Evolutionary conservation across 2,113 vertebrate genomes (phyloP), one percentile per base, ranked within the genome.

Genomic region (Mobula birostris): DNA sequence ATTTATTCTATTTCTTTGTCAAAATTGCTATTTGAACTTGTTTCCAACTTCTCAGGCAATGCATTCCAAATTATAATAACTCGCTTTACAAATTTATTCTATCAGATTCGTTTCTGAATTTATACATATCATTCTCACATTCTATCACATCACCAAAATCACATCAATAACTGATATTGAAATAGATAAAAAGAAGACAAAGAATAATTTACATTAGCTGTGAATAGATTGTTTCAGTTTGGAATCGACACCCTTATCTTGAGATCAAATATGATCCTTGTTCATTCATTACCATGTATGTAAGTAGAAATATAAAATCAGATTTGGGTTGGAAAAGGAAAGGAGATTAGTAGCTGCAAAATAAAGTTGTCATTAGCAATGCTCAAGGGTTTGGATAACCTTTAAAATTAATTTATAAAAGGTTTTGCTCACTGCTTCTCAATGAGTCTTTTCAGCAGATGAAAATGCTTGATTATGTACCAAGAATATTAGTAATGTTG

Each of bases 281-380:
- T 78, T 95, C 68, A 83, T 94, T 7, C 12, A 17, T 94, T 95
- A 94, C 79, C 74, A 66, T 95, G 93, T 63, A 94, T 76, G 94
- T 94, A 91, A 94, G 95, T 95, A 95, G 88, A 93, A 95, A 94
- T 94, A 70, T 15, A 74, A 74, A 74, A 74, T 74, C 76, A 95
- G 94, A 95, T 78, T 21, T 9, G 94, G 88, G 63, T 78, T n/a
- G 94, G 29, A 95, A 95, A 78, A 94, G 94, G 32, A 90, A 63
- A 82, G 87, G 76, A 95, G 63, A 95, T 94, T 95, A 94, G 70
- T 32, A 77, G 58, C 95, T 92, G 94, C 3, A 74, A 95, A 96
- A 95, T 95, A 94, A 95, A 95, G 95, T 7, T 40, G 95, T 95
- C 95, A 85, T 95, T 95, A 77, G 24, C 93, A 94, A 78, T 66